Evolutionary conservation across 2,888 invertebrate genomes (phyloP).

Genomic region (Patella pellucida): DNA sequence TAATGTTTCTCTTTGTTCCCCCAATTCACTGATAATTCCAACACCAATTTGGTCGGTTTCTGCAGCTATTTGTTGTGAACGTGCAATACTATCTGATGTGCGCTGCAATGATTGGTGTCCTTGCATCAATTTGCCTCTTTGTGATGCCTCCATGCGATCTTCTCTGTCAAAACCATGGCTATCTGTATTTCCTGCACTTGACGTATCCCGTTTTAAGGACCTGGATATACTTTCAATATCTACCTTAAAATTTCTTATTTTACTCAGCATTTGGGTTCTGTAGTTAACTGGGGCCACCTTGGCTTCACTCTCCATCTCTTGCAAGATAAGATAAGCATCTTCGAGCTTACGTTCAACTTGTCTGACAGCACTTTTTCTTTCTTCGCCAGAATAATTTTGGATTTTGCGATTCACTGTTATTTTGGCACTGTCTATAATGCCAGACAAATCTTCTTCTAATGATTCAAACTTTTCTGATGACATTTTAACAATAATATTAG

Average conservation of each 20-base stretch:
- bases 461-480: slow-evolving; percentile 70
- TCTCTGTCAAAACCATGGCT: slow-evolving; percentile 62
- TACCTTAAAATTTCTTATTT: slow-evolving; percentile 55
- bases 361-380: slow-evolving; percentile 58
- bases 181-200: slow-evolving; percentile 42
- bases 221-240: slow-evolving; percentile 54
- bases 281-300: slow-evolving; percentile 64
- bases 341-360: slow-evolving; percentile 59
- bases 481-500: slow-evolving; percentile 46
- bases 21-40: slow-evolving; percentile 83
- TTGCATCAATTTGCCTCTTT: slow-evolving; percentile 63
- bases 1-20: slow-evolving; percentile 82
- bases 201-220: slow-evolving; percentile 39
- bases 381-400: slow-evolving; percentile 57
- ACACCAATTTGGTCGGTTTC: slow-evolving; percentile 86
- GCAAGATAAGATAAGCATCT: slow-evolving; percentile 59
- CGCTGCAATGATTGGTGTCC: slow-evolving; percentile 66
- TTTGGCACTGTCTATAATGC: slow-evolving; percentile 54
- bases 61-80: slow-evolving; percentile 82
- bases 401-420: slow-evolving; percentile 47
- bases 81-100: slow-evolving; percentile 71
- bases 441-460: slow-evolving; percentile 67
- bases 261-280: slow-evolving; percentile 62
- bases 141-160: slow-evolving; percentile 58
- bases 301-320: slow-evolving; percentile 71